These are phyloP conservation scores for Haemorhous mexicanus DNA, from an alignment of 2,113 vertebrate species.

Conservation along the genomic window DNA sequence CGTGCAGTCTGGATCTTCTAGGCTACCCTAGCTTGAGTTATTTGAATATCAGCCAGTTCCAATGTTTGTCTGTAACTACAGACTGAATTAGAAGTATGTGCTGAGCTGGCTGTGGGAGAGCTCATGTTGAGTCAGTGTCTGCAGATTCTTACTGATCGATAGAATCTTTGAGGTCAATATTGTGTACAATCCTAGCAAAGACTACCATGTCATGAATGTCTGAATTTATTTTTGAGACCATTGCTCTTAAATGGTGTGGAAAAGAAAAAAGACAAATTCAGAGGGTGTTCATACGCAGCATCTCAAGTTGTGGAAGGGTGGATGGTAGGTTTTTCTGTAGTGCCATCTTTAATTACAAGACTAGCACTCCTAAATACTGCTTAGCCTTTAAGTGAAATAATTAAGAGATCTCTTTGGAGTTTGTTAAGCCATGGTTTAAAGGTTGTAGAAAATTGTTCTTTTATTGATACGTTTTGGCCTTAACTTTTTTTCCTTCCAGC, in stretches of 20 bases:
- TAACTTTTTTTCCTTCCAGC: not conserved
- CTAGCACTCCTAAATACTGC: not conserved
- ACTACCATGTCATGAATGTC: not conserved
- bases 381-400: not conserved
- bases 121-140: not conserved
- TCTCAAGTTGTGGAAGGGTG: not conserved
- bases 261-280: not conserved
- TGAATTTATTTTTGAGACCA: not conserved
- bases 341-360: not conserved
- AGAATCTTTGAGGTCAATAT: not conserved
- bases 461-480: not conserved
- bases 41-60: not conserved
- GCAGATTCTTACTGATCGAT: not conserved
- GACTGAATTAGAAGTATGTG: not conserved
- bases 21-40: not conserved
- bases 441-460: not conserved
- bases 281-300: not conserved
- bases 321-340: not conserved
- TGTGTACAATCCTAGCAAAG: not conserved
- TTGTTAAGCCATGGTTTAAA: not conserved
- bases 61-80: not conserved
- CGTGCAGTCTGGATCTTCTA: not conserved
- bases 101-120: not conserved
- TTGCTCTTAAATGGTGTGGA: not conserved
- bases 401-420: not conserved